Evolutionary conservation across 2,113 vertebrate genomes (phyloP), one percentile per base, ranked within the genome.

Genomic region (Sprattus sprattus): DNA sequence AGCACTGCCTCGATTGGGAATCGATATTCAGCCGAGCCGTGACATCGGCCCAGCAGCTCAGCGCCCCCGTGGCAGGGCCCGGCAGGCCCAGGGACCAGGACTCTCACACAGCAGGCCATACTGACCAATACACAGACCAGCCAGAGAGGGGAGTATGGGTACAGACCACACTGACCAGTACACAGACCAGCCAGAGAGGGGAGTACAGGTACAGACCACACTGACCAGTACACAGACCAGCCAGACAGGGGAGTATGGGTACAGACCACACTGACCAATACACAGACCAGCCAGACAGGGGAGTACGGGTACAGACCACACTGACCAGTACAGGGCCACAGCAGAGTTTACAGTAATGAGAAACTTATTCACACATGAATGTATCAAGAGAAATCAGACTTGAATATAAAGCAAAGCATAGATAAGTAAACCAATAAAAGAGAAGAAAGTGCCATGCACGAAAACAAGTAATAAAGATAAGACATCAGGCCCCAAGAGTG

Each of bases 21-120:
- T 96, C 92, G 1, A 96, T 96, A 92, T 13, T 8, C 84, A 39
- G 89, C 86, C 81, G 85, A 87, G 87, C 84, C 87, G 11, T 84
- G 88, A 90, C 86, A 84, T 89, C 86, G 85, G 54, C 54, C 54
- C 54, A 3, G 20, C 84, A 52, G 16, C 71, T 78, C 71, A 39
- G 71, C 5, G 71, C 28, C 13, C 46, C 46, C 47, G 46, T 47
- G 46, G 46, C 6, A 10, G 46, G 47, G 47, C 18, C 54, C 54
- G 22, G 18, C 6, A 22, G 54, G 54, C 54, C 54, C 54, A 60
- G 20, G 22, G 54, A 22, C 54, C 20, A 5, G 9, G 46, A 7
- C 54, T 22, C 18, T 60, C 18, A 6, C 54, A 20, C 20, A 22
- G 18, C 20, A 60, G 52, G 18, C 16, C 52, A 54, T 20, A 45